These are phyloP conservation scores for Muscicapa comitata DNA, from an alignment of 2,797 vertebrate genomes.

Conservation along the genomic window DNA sequence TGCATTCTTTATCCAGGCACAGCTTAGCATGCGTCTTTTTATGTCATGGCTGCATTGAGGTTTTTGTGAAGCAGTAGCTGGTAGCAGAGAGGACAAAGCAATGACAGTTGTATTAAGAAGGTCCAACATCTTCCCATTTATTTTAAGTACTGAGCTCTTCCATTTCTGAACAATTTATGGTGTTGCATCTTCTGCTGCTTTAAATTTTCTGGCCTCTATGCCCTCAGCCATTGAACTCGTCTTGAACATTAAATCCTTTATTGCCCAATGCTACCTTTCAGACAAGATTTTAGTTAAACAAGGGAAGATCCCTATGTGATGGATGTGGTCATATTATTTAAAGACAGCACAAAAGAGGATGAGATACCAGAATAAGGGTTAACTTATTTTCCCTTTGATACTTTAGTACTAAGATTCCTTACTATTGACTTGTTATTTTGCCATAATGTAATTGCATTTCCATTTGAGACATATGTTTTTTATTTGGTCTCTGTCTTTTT, in stretches of 20 bases:
- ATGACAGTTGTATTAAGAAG: not conserved
- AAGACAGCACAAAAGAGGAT: not conserved
- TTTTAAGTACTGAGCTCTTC: not conserved
- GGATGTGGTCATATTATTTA: not conserved
- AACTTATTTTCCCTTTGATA: not conserved
- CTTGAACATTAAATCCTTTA: not conserved
- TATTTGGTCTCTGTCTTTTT: not conserved
- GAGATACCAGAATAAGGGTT: not conserved
- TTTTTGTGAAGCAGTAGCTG: not conserved
- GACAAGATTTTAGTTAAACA: not conserved
- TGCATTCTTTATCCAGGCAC: not conserved
- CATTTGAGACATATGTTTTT: not conserved
- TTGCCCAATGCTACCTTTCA: not conserved
- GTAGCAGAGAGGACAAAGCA: not conserved
- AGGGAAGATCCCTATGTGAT: not conserved
- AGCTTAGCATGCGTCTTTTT: fast-evolving
- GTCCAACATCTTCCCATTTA: not conserved
- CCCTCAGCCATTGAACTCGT: not conserved
- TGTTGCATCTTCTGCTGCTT: not conserved
- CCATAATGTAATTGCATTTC: not conserved
- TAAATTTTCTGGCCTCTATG: not conserved
- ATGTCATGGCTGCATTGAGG: not conserved
- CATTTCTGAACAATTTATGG: not conserved
- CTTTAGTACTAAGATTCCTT: not conserved
- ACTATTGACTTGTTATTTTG: not conserved